Evolutionary conservation across 30 jellyfish, hydroid and myxozoan species (phyloP), one percentile per base, ranked within the genome.

Genomic region (Aurelia aurita complex sp. Pacific): DNA sequence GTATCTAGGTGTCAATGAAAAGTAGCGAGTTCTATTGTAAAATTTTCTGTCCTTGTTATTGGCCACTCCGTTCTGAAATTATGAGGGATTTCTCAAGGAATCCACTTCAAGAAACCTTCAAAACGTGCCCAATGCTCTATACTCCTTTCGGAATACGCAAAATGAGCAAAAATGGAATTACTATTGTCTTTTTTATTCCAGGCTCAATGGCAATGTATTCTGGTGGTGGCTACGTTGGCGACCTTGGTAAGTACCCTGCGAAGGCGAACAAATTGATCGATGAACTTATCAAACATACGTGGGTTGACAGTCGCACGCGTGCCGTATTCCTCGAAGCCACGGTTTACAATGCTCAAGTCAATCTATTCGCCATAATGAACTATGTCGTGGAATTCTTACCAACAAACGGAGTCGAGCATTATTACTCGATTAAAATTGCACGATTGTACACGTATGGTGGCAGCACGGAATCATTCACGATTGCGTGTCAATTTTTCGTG

Each of bases 211-310:
- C 97, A 18, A 12, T 97, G 23, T 95, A 95, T 42, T 60, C 83
- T 51, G 99, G 99, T 60, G 99, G 99, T 12, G 99, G 99, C 2
- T 95, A 85, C 66, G 91, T 87, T 51, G 99, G 96, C 8, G 98
- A 95, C 64, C 83, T 95, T 51, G 99, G 98, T 54, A 85, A 89
- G 78, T 81, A 76, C 77, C 98, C 97, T 1, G 66, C 85, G n/a
- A 74, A 83, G 53, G 65, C 98, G 7, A 80, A 89, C 70, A 78
- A 86, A 74, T 34, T 90, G 12, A 81, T 95, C 68, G 80, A 82
- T 54, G 92, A 85, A 15, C 86, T 95, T 29, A 67, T 51, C 6
- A 68, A 76, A 68, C 13, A 83, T 73, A 60, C 74, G 1, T 95
- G 99, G 99, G 60, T 95, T 29, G 97, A 95, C 76, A 85, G 74